A percentile compares a stretch with the other conserved stretches of the same genome.
Conservation (phyloP, 2,888 invertebrate species). For the Pteria penguin region DNA sequence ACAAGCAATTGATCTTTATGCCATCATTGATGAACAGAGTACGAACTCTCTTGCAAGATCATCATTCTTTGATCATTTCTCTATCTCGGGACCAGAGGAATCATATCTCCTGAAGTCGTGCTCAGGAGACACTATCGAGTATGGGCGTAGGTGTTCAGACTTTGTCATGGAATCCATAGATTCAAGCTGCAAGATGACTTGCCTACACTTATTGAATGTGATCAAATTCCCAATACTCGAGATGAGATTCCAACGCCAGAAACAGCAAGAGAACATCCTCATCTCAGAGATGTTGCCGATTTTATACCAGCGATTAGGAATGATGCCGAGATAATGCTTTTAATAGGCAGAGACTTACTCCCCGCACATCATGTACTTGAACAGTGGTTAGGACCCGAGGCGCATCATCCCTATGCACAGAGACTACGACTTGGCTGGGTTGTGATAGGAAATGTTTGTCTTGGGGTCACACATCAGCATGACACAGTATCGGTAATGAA, state of each 20-base stretch:
- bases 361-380: conserved; percentile 18
- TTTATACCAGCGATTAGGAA: too few relatives aligned
- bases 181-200: not conserved
- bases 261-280: too few relatives aligned
- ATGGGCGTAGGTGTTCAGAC: not conserved
- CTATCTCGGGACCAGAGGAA: too few relatives aligned
- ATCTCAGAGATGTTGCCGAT: too few relatives aligned
- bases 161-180: conserved; percentile 1
- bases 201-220: conserved; percentile 3
- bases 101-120: not conserved
- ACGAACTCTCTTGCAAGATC: too few relatives aligned
- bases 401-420: conserved; percentile 16
- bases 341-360: conserved; percentile 16
- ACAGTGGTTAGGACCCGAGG: conserved; percentile 10
- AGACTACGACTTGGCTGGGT: not conserved
- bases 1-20: too few relatives aligned
- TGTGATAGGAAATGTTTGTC: conserved; percentile 17
- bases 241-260: too few relatives aligned
- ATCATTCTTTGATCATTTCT: not conserved
- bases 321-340: too few relatives aligned
- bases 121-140: not conserved
- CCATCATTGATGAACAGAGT: too few relatives aligned
- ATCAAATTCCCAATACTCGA: too few relatives aligned
- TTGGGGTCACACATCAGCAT: conserved; percentile 7
- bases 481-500: conserved; percentile 13